Base-by-base conservation (phyloP, 1,140 invertebrate genomes). In the Colletes latitarsis region DNA sequence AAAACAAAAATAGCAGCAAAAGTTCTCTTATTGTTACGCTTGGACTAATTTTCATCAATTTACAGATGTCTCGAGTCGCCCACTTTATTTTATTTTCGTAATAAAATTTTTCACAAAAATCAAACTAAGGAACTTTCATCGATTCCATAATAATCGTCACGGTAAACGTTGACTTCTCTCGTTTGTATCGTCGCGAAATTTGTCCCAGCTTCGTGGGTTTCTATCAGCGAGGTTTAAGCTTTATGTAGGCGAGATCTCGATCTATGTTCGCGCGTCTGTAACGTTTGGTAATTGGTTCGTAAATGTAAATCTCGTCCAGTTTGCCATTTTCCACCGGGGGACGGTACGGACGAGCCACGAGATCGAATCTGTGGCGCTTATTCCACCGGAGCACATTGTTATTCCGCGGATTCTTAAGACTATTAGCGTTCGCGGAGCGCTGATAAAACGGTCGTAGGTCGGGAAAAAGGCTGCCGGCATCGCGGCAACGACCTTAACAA, bases 361-460 rank as follows among this genome's bases (percentile, higher is more conserved):
- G 58, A 73, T 66, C 17, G 62, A 64, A 55, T 75, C 21, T 57
- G 17, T 8, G 21, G 9, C 46, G 46, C 19, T 62, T 17, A 41
- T 17, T 63, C 21, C 9, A 46, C 19, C 4, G 8, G 8, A 46
- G 17, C 55, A 67, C 55, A 74, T 84, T 74, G 60, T 82, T 79
- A 82, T 79, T 82, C 63, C 39, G 15, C 46, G 66, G 68, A 82
- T 82, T 64, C 81, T 82, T 79, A 63, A 55, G 74, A 46, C 53
- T 57, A 84, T 84, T 82, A 82, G 53, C 52, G 74, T 67, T 60
- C 75, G 43, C 69, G 66, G 17, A 52, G 55, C 52, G 73, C n/a
- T 67, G 79, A 82, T 78, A 84, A 84, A 82, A 82, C 63, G 69
- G 39, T 71, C 70, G 43, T 78, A 73, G 58, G 49, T 84, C 30